Conservation (phyloP, 2,888 invertebrate species). For the Unio pictorum region DNA sequence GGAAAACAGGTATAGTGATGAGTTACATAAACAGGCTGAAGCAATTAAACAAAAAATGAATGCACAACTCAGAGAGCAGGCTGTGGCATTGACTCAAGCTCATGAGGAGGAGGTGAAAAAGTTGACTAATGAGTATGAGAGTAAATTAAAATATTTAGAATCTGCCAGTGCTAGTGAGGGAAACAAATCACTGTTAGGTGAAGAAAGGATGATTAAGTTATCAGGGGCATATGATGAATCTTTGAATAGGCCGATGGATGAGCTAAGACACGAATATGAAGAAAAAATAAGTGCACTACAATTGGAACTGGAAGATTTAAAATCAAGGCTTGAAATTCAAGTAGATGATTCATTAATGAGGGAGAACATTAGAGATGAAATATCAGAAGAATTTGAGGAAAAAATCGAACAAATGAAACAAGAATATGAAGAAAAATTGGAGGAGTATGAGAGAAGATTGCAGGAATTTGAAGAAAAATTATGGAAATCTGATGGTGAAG, state of each 20-base stretch:
- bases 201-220: conserved; percentile 1
- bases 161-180: background rate
- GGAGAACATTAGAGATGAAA: conserved; percentile 23
- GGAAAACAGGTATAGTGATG: conserved; percentile 13
- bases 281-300: conserved; percentile 29
- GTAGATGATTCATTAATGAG: conserved; percentile 20
- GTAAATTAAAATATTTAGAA: background rate
- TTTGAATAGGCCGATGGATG: conserved; percentile 14
- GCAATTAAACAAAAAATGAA: conserved; percentile 20
- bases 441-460: background rate
- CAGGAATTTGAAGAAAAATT: too few relatives aligned
- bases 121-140: too few relatives aligned
- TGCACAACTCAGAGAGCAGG: background rate
- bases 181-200: background rate
- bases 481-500: too few relatives aligned
- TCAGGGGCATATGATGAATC: background rate
- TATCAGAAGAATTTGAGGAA: conserved; percentile 33
- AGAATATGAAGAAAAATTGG: conserved; percentile 35
- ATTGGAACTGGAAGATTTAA: conserved; percentile 18
- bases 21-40: background rate
- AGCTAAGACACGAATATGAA: conserved; percentile 33
- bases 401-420: conserved; percentile 31
- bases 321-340: conserved; percentile 12
- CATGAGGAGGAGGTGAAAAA: background rate
- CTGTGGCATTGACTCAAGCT: background rate